Conservation (phyloP, 2,797 vertebrate species). For the Typhlichthys eigenmanni region DNA sequence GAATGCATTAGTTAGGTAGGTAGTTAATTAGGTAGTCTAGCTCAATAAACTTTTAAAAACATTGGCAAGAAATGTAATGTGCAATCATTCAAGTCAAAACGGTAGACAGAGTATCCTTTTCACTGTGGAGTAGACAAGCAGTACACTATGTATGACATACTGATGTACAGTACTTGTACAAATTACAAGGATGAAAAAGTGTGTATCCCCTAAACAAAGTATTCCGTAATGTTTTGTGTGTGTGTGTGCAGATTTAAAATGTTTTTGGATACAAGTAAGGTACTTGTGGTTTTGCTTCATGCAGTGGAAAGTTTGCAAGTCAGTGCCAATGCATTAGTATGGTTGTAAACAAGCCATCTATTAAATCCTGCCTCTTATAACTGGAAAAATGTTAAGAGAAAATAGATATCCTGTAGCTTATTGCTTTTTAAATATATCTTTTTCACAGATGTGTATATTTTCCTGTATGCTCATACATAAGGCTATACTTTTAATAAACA, state of each 20-base stretch:
- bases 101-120: no score
- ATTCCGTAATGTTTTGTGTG: no score
- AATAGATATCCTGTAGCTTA: conserved; percentile 44
- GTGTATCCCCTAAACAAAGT: no score
- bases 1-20: neutral
- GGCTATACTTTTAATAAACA: no score
- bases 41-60: no score
- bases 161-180: no score
- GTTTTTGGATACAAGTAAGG: conserved; percentile 13
- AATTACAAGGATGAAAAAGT: no score
- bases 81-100: no score
- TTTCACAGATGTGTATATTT: conserved; percentile 20
- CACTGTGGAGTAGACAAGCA: no score
- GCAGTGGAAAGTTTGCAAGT: conserved; percentile 52
- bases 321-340: conserved; percentile 10
- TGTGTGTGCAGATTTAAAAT: neutral
- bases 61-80: no score
- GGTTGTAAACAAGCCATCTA: conserved; percentile 22
- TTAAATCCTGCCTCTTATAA: conserved; percentile 42
- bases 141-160: no score
- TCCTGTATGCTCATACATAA: neutral
- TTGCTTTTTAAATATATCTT: conserved; percentile 21
- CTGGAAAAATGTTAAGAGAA: conserved; percentile 53
- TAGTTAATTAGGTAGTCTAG: no score
- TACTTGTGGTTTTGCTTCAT: conserved; percentile 53